phyloP scores from a whole-genome alignment of 1,140 invertebrate species.

The Drosophila repleta region DNA sequence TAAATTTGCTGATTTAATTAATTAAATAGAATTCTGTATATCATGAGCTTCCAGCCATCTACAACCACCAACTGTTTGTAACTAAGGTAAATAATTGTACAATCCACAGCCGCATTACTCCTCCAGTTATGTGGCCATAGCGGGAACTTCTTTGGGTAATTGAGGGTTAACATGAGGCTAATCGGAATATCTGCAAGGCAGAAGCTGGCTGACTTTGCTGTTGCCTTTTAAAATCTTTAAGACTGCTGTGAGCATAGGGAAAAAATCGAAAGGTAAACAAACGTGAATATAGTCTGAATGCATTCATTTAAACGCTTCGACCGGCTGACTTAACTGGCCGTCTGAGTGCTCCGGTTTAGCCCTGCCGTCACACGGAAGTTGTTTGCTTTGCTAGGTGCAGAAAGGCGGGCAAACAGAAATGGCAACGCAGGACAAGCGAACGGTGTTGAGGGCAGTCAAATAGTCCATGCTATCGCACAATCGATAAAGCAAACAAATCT shows the following conservation, averaged over 20 bases:
- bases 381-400: slow-evolving; percentile 58
- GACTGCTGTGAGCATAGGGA: background rate
- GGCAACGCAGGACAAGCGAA: slow-evolving; percentile 16
- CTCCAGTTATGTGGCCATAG: background rate
- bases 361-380: slow-evolving; percentile 36
- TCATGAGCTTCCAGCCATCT: slow-evolving; percentile 8
- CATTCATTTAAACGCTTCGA: slow-evolving; percentile 2
- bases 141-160: no score
- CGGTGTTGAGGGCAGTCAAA: slow-evolving; percentile 31
- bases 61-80: background rate
- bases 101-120: background rate
- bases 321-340: slow-evolving; percentile 19
- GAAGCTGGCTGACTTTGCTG: background rate
- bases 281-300: slow-evolving; percentile 17
- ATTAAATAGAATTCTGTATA: slow-evolving; percentile 67
- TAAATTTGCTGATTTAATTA: slow-evolving; percentile 66
- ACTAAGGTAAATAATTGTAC: background rate
- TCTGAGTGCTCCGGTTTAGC: slow-evolving; percentile 38
- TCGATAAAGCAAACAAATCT: slow-evolving; percentile 65
- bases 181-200: background rate
- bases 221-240: slow-evolving; percentile 7
- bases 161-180: background rate
- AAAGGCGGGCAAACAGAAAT: slow-evolving; percentile 18
- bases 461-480: slow-evolving; percentile 42
- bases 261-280: slow-evolving; percentile 20